phyloP scores from a whole-genome alignment of 2,113 vertebrate genomes.

The Galbula dea region DNA sequence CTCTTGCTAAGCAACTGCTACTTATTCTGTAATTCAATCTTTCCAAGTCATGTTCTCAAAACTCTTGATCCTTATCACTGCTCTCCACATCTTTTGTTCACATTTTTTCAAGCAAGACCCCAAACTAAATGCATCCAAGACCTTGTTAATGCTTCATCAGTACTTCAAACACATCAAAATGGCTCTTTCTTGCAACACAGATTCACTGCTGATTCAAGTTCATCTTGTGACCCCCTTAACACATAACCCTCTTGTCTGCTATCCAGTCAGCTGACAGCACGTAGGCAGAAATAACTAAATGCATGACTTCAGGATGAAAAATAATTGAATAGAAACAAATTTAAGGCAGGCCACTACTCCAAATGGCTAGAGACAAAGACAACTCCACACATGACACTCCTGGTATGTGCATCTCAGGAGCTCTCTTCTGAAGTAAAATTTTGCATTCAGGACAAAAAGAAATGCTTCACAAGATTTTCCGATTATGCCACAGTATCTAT shows the following conservation, averaged over 20 bases:
- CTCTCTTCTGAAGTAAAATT: not conserved
- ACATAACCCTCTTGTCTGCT: fast-evolving
- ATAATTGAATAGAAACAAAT: not conserved
- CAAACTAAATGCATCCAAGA: not conserved
- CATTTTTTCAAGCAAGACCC: not conserved
- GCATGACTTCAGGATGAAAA: not conserved
- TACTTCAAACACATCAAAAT: not conserved
- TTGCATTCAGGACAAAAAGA: not conserved
- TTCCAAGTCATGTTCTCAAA: not conserved
- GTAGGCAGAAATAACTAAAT: not conserved
- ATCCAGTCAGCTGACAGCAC: not conserved
- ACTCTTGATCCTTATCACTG: not conserved
- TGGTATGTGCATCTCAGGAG: fast-evolving
- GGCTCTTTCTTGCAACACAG: not conserved
- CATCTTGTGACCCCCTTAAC: not conserved
- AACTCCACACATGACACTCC: not conserved
- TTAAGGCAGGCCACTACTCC: not conserved
- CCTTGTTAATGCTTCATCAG: not conserved
- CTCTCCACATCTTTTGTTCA: not conserved
- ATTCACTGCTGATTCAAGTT: not conserved
- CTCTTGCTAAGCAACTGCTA: not conserved
- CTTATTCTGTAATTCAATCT: not conserved
- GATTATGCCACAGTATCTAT: not conserved
- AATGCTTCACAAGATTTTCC: not conserved
- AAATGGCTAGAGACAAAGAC: not conserved